These are phyloP conservation scores for Styela clava DNA, from an alignment of 23 tunicate species.

Conservation along the genomic window DNA sequence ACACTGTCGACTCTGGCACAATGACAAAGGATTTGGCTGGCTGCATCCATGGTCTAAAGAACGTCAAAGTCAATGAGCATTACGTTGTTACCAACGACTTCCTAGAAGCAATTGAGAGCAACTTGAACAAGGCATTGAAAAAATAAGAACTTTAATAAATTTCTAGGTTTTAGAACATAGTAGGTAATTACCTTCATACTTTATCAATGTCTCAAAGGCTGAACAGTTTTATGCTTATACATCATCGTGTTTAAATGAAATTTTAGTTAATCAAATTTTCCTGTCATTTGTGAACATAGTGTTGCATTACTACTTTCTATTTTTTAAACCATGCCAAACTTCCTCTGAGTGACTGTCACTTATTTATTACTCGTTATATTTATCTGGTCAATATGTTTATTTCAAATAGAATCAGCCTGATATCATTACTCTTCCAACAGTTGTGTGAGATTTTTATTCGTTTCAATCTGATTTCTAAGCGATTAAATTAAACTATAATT, in stretches of 20 bases:
- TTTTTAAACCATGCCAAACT: background rate
- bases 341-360: no score
- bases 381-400: no score
- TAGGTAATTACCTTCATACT: background rate
- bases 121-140: constrained; percentile 61
- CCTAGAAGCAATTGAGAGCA: constrained; percentile 70
- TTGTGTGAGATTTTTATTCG: no score
- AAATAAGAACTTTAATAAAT: constrained; percentile 1
- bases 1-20: constrained; percentile 84
- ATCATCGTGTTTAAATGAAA: background rate
- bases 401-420: no score
- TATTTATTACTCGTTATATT: no score
- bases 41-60: constrained; percentile 94
- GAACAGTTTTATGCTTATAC: no score
- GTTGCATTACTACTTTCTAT: background rate
- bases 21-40: constrained; percentile 99
- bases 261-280: background rate
- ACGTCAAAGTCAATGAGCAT: constrained; percentile 88
- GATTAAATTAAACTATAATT: no score
- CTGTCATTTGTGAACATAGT: background rate
- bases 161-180: background rate
- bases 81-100: constrained; percentile 89
- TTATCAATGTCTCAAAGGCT: no score
- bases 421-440: no score
- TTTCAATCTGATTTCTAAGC: no score